Evolutionary conservation across 1,140 invertebrate species (phyloP).

Genomic region (Hycleus cichorii): DNA sequence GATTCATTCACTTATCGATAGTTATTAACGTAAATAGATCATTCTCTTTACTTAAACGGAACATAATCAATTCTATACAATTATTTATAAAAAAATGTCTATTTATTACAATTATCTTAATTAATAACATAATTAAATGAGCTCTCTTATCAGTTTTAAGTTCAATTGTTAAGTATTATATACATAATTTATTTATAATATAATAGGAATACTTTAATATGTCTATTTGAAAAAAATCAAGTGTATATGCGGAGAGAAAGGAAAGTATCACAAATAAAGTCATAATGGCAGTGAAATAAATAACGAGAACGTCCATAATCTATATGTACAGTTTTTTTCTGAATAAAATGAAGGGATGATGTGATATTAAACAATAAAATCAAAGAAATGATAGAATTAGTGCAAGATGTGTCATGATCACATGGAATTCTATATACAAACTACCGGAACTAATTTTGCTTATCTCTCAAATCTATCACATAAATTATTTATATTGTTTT

Average conservation of each 20-base stretch:
- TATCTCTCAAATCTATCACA: conserved; percentile 8
- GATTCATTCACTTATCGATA: neutral
- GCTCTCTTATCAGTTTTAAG: neutral
- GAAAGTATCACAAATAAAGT: neutral
- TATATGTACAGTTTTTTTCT: conserved; percentile 2
- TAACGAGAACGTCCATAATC: neutral
- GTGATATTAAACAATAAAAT: neutral
- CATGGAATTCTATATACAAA: conserved; percentile 8
- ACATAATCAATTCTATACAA: neutral
- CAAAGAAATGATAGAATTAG: neutral
- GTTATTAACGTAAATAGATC: conserved; percentile 15
- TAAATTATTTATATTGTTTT: conserved; percentile 9
- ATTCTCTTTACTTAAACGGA: neutral
- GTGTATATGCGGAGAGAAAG: neutral
- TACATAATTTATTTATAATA: neutral
- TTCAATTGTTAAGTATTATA: conserved; percentile 7
- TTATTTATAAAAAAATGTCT: conserved; percentile 4
- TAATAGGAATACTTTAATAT: neutral
- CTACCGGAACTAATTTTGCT: conserved; percentile 5
- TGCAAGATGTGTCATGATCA: conserved; percentile 1
- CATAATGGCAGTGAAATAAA: conserved; percentile 1
- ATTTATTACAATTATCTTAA: conserved; percentile 7
- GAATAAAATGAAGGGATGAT: neutral
- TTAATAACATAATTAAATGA: conserved; percentile 1
- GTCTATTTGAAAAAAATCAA: neutral